Evolutionary conservation across 1,140 invertebrate species (phyloP), one percentile per base, ranked within the genome.

Genomic region (Mamestra configurata): DNA sequence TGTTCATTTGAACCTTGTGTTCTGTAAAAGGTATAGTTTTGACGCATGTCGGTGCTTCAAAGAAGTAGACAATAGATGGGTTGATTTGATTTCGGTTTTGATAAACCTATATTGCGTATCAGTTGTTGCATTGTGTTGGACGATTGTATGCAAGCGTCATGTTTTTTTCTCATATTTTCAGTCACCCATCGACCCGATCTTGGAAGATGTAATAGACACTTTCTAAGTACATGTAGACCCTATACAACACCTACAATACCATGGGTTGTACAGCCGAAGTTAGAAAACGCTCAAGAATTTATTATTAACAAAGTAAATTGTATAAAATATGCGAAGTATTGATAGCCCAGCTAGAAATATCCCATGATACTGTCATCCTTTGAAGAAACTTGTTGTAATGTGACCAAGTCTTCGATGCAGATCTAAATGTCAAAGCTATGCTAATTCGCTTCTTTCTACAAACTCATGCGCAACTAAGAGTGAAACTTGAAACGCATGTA

Each of bases 11-110:
- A 64, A 22, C 27, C 31, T 27, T 66, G 8, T 64, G n/a, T 64
- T 8, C 31, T 37, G 6, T 40, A 66, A 40, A 66, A 66, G 61
- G 61, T 66, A 20, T 40, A 20, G 35, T 66, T 66, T 66, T 66
- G 61, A 66, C 61, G 61, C 18, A 20, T 57, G 53, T 57, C 35
- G 61, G 18, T 11, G 3, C 35, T 66, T 66, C 61, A 66, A 66
- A 40, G 61, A 66, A 66, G 18, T 22, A 10, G 61, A 66, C 61
- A 40, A 66, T 66, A 40, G 59, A 64, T 59, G 27, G 27, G 8
- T 20, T 66, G n/a, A n/a, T 66, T 40, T 40, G 61, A 66, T 66
- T 13, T 37, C 11, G 4, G 61, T 40, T 40, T n/a, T 40, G 35
- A 66, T 64, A 40, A 40, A 31, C 27, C 13, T 40, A 20, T 37